Evolutionary conservation across 2,888 invertebrate species (phyloP).

Genomic region (Drosophila cracens): DNA sequence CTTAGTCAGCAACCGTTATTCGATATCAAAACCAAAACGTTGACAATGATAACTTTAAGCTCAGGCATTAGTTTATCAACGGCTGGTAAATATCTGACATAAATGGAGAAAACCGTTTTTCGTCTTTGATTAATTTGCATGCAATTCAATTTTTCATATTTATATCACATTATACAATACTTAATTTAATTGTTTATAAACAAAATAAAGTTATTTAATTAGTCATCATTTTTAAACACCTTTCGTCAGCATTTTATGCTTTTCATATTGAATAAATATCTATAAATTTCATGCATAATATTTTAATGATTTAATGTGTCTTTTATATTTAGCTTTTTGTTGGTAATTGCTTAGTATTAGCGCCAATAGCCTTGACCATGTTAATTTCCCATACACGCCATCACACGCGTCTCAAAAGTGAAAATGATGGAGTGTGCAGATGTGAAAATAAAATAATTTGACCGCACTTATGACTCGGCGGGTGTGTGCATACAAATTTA

Average conservation of each 20-base stretch:
- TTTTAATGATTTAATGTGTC: constrained; percentile 66
- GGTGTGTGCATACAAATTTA: constrained; percentile 10
- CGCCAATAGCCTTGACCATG: constrained; percentile 68
- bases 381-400: constrained; percentile 63
- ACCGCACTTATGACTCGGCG: constrained; percentile 34
- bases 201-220: constrained; percentile 15
- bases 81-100: neutral
- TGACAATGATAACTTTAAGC: constrained; percentile 17
- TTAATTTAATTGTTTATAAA: neutral
- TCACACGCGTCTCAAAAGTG: constrained; percentile 41
- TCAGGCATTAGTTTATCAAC: neutral
- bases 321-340: constrained; percentile 40
- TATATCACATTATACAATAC: constrained; percentile 7
- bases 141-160: constrained; percentile 5
- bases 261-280: constrained; percentile 6
- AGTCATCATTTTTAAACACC: constrained; percentile 22
- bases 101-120: constrained; percentile 1
- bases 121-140: neutral
- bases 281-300: constrained; percentile 40
- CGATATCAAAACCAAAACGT: constrained; percentile 47
- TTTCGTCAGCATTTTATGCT: constrained; percentile 16
- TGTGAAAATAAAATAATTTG: constrained; percentile 39
- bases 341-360: constrained; percentile 45
- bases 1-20: constrained; percentile 43
- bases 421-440: constrained; percentile 51